A percentile compares a stretch with the other conserved stretches of the same genome.
Conservation (phyloP, 2,888 invertebrate species). For the Muschampia plurimacula region DNA sequence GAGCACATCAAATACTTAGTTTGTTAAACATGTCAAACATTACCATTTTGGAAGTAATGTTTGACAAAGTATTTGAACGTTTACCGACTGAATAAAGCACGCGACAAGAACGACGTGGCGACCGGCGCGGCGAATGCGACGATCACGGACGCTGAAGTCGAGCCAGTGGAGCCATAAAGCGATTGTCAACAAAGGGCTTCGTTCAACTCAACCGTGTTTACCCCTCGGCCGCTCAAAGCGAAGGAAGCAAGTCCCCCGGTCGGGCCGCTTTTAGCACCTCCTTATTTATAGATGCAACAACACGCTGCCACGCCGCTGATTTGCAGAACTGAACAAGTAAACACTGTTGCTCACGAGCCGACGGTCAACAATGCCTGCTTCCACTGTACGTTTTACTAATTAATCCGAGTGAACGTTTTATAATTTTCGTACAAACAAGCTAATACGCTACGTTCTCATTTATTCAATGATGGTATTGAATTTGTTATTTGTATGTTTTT, state of each 20-base stretch:
- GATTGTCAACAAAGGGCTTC: conserved; percentile 81
- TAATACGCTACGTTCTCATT: neutral
- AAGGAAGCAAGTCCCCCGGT: conserved; percentile 81
- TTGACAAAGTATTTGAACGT: neutral
- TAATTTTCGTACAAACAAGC: conserved; percentile 13
- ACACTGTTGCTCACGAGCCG: conserved; percentile 65
- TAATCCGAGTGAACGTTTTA: neutral
- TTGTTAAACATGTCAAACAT: neutral
- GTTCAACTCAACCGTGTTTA: conserved; percentile 75
- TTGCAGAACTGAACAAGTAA: conserved; percentile 78
- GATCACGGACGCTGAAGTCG: conserved; percentile 42
- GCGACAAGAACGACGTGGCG: conserved; percentile 41
- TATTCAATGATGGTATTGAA: conserved; percentile 10
- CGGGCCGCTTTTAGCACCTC: conserved; percentile 84
- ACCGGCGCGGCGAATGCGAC: conserved; percentile 49
- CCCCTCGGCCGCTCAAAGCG: conserved; percentile 80
- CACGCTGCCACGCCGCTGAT: conserved; percentile 70
- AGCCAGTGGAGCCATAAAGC: conserved; percentile 65
- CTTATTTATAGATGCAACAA: conserved; percentile 82
- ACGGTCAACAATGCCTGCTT: conserved; percentile 41
- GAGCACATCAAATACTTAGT: too few species aligned
- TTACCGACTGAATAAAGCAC: conserved; percentile 28
- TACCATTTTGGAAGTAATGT: neutral
- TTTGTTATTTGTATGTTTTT: conserved; percentile 1
- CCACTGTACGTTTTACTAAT: conserved; percentile 14